Evolutionary conservation across 2,888 invertebrate genomes (phyloP).

Genomic region (Calameuta pallipes): DNA sequence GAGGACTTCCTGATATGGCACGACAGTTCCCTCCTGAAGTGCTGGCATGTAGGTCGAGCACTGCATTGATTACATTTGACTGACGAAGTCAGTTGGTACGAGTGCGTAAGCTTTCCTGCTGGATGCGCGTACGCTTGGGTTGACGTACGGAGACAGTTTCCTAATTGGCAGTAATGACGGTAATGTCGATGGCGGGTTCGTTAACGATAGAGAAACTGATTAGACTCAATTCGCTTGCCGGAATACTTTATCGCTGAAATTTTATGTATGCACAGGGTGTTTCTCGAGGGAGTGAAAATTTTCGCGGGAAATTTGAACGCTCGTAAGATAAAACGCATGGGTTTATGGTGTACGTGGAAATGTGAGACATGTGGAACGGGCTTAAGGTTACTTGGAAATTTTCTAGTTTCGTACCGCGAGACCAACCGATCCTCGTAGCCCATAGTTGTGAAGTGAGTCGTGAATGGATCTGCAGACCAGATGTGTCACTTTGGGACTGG

Average conservation of each 20-base stretch:
- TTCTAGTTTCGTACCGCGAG: slow-evolving; percentile 2
- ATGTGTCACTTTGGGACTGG: slow-evolving; percentile 33
- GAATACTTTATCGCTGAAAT: no score
- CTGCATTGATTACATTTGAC: slow-evolving; percentile 3
- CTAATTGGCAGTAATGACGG: neutral
- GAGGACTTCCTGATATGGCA: neutral
- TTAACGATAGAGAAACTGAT: neutral
- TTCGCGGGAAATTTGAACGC: no score
- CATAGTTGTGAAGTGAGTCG: slow-evolving; percentile 11
- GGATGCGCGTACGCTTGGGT: no score
- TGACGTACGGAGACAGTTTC: no score
- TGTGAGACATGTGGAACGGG: neutral
- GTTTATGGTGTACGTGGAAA: no score
- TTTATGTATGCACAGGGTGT: no score
- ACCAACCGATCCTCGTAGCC: neutral
- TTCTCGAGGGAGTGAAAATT: no score
- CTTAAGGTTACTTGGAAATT: neutral
- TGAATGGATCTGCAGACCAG: slow-evolving; percentile 49
- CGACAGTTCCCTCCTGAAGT: neutral
- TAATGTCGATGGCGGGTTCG: neutral
- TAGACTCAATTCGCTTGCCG: neutral
- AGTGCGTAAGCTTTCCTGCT: neutral
- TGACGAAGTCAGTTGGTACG: neutral
- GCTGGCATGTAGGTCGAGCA: neutral
- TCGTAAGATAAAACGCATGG: no score